Evolutionary conservation across 2,888 invertebrate genomes (phyloP).

Genomic region (Dryomyza anilis): DNA sequence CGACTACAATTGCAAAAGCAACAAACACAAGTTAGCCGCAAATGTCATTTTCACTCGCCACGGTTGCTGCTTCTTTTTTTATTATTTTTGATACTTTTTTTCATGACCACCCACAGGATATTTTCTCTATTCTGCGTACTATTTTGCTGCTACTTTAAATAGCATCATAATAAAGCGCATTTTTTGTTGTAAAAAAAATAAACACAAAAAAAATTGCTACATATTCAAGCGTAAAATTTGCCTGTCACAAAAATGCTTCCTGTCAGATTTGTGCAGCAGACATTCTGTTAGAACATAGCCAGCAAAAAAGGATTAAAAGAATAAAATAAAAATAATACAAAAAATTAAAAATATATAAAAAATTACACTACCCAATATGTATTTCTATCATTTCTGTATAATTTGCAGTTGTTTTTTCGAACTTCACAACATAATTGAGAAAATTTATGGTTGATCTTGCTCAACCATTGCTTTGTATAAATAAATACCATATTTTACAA

Average conservation of each 20-base stretch:
- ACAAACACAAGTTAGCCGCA: too few species aligned
- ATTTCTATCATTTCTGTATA: too few species aligned
- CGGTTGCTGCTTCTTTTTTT: neutral
- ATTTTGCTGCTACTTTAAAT: neutral
- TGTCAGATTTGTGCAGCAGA: constrained; percentile 48
- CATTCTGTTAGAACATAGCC: neutral
- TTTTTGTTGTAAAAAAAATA: neutral
- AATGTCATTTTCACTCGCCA: constrained; percentile 17
- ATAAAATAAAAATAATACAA: neutral
- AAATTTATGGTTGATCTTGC: too few species aligned
- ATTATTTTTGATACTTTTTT: neutral
- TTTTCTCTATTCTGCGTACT: neutral
- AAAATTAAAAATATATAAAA: neutral
- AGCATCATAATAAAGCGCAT: too few species aligned
- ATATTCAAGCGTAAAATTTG: constrained; percentile 57
- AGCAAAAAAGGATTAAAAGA: neutral
- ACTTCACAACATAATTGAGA: too few species aligned
- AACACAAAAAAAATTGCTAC: constrained; percentile 3
- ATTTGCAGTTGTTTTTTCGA: too few species aligned
- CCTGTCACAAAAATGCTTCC: constrained; percentile 58
- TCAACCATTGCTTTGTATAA: too few species aligned
- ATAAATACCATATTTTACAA: too few species aligned
- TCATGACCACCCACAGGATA: neutral
- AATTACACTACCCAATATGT: too few species aligned
- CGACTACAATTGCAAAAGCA: too few species aligned